Percentiles rank a stretch among this genome's conserved stretches.
phyloP scores from a whole-genome alignment of 2,888 invertebrate species.

The Halictus quadricinctus region DNA sequence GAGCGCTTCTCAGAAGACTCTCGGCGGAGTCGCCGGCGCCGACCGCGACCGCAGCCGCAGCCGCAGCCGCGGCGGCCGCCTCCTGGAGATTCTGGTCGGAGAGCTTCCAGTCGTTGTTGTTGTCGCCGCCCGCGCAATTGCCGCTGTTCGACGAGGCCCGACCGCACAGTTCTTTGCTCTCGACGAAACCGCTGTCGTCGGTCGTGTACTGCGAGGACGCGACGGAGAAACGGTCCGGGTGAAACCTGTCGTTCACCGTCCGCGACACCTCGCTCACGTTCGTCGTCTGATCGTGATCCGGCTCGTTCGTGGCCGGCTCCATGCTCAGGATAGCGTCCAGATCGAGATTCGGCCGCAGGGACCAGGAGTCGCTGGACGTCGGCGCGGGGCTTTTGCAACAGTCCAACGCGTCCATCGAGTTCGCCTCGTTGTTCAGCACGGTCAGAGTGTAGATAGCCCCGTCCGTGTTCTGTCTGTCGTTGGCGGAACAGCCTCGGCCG shows the following conservation, averaged over 20 bases:
- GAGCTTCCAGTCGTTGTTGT: slow-evolving; percentile 93
- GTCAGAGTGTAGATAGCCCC: slow-evolving; percentile 92
- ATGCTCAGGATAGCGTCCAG: slow-evolving; percentile 91
- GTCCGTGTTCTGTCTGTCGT: slow-evolving; percentile 83
- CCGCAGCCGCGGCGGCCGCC: slow-evolving; percentile 69
- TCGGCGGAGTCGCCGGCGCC: slow-evolving; percentile 84
- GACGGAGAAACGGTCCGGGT: slow-evolving; percentile 67
- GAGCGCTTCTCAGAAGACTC: slow-evolving; percentile 90
- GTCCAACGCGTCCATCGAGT: slow-evolving; percentile 80
- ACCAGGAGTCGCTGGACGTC: slow-evolving; percentile 86
- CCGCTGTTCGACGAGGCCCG: slow-evolving; percentile 60
- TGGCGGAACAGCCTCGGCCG: slow-evolving; percentile 62
- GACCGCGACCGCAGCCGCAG: slow-evolving; percentile 67
- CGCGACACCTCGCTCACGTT: slow-evolving; percentile 85
- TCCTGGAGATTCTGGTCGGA: slow-evolving; percentile 87
- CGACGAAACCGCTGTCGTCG: slow-evolving; percentile 90
- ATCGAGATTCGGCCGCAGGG: slow-evolving; percentile 88
- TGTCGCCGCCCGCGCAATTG: slow-evolving; percentile 82
- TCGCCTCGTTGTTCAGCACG: slow-evolving; percentile 89
- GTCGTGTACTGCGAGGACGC: slow-evolving; percentile 84
- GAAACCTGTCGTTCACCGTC: slow-evolving; percentile 75
- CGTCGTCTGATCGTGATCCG: slow-evolving; percentile 85
- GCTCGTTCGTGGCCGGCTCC: slow-evolving; percentile 83
- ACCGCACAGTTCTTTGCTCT: slow-evolving; percentile 84
- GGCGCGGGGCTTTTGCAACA: slow-evolving; percentile 82